Conservation (phyloP, 1,140 invertebrate genomes). For the Eriosoma lanigerum region DNA sequence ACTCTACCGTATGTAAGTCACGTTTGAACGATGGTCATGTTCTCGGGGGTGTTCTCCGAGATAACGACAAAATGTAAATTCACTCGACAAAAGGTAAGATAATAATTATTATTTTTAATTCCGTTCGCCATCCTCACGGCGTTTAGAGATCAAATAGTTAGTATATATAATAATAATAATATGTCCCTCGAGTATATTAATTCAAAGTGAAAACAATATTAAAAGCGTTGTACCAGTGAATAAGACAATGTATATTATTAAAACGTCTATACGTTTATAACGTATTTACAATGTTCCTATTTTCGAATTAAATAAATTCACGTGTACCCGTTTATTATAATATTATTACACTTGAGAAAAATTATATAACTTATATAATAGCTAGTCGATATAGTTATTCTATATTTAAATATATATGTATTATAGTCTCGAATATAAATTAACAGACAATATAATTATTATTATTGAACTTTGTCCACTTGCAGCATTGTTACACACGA, state of each 20-base stretch:
- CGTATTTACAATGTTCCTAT: background rate
- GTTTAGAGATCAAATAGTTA: too few relatives aligned
- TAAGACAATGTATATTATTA: background rate
- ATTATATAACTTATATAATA: too few relatives aligned
- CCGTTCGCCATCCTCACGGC: too few relatives aligned
- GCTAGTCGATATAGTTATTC: too few relatives aligned
- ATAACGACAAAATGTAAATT: constrained; percentile 13
- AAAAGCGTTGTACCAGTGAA: background rate
- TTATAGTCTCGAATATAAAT: too few relatives aligned
- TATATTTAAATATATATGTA: too few relatives aligned
- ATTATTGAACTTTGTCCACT: too few relatives aligned
- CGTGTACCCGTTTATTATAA: background rate
- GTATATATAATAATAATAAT: constrained; percentile 12
- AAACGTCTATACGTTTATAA: background rate
- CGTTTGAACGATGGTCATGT: background rate
- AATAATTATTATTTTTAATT: constrained; percentile 12
- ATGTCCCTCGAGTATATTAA: background rate
- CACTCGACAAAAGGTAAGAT: too few relatives aligned
- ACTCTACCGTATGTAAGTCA: constrained; percentile 6
- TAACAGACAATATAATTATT: too few relatives aligned
- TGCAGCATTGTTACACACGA: too few relatives aligned
- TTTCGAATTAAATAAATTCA: constrained; percentile 1
- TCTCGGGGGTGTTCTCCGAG: too few relatives aligned
- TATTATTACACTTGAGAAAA: too few relatives aligned
- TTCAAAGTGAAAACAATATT: constrained; percentile 6